Conservation (phyloP, 2,797 vertebrate genomes). For the Presbytis comata region DNA sequence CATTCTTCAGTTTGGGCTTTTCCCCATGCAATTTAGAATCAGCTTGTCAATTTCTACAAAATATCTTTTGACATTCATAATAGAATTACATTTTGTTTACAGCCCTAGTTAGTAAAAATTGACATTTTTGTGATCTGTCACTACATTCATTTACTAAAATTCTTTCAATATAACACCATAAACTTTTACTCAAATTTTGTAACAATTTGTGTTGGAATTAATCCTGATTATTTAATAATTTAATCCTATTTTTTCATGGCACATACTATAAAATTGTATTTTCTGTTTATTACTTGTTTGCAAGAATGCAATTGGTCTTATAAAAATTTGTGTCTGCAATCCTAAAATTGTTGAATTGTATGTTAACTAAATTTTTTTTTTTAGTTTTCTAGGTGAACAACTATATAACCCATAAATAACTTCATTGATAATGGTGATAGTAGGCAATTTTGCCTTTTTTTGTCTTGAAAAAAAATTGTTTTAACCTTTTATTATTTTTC, state of each 20-base stretch:
- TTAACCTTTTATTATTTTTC: background rate
- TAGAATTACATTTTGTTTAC: background rate
- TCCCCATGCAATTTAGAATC: background rate
- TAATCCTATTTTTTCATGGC: background rate
- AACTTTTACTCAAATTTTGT: background rate
- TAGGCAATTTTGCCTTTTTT: background rate
- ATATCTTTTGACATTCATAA: background rate
- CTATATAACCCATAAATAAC: background rate
- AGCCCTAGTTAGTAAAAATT: background rate
- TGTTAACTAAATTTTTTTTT: background rate
- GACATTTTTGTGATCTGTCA: background rate
- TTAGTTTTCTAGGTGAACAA: background rate
- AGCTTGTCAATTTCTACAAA: background rate
- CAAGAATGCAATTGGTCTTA: background rate
- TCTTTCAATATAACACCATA: background rate
- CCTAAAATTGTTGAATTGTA: background rate
- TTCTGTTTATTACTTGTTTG: background rate
- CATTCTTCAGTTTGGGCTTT: background rate
- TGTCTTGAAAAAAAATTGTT: background rate
- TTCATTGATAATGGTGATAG: background rate
- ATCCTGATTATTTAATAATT: background rate
- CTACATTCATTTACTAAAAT: background rate
- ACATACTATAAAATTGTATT: background rate
- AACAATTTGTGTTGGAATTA: background rate
- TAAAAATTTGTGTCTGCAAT: background rate